Conservation (phyloP, 1,140 invertebrate genomes). For the Orchesella cincta region DNA sequence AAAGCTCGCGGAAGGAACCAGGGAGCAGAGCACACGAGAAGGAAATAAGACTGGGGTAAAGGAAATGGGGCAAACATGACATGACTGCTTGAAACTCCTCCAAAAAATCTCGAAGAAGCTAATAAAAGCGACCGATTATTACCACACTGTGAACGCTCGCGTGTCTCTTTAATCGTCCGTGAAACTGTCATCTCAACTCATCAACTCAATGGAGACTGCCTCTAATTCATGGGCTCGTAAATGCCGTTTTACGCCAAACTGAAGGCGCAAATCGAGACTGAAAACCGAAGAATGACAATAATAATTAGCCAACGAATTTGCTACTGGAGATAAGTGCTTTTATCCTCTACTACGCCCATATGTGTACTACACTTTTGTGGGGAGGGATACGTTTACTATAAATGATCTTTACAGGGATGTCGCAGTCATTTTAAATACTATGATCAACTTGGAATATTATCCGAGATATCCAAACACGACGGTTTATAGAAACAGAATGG, state of each 20-base stretch:
- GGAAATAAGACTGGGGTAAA: background rate
- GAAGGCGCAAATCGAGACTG: constrained; percentile 7
- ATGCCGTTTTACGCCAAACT: constrained; percentile 25
- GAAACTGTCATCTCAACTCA: constrained; percentile 47
- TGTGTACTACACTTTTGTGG: constrained; percentile 5
- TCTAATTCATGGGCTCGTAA: constrained; percentile 22
- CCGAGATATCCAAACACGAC: no score
- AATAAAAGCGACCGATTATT: background rate
- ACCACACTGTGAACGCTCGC: background rate
- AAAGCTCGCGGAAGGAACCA: no score
- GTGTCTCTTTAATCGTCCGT: constrained; percentile 47
- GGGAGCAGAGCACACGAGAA: background rate
- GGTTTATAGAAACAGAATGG: no score
- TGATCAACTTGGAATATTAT: no score
- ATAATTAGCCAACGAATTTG: constrained; percentile 25
- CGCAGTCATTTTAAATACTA: constrained; percentile 19
- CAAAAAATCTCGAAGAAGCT: constrained; percentile 3
- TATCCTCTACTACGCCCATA: background rate
- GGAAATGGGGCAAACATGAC: constrained; percentile 21
- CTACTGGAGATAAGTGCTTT: background rate
- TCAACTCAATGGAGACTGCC: constrained; percentile 35
- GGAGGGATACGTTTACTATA: background rate
- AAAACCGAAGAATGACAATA: no score
- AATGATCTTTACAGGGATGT: background rate
- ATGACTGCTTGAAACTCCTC: constrained; percentile 25